Percentiles rank a stretch among this genome's conserved stretches.
These are phyloP conservation scores for Caenorhabditis sinica DNA, from an alignment of 2,888 invertebrate genomes.

Conservation along the genomic window DNA sequence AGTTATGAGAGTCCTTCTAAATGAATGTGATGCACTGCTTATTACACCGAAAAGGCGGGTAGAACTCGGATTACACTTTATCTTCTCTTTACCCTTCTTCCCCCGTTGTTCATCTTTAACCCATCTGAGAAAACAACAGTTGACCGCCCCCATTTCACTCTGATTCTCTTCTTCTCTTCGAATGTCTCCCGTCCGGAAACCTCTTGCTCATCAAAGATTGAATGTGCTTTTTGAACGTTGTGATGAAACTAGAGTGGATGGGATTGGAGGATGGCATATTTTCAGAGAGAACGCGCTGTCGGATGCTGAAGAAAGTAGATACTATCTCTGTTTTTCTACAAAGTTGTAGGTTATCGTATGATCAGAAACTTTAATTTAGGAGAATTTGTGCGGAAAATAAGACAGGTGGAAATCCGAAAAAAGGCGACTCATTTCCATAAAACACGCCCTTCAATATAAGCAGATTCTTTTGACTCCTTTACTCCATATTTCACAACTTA, in stretches of 20 bases:
- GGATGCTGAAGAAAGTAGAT: too few relatives aligned
- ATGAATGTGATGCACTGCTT: conserved; percentile 49
- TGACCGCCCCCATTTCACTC: conserved; percentile 59
- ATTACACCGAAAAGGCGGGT: conserved; percentile 49
- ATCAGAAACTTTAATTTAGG: neutral
- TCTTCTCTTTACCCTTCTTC: neutral
- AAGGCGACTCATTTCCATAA: conserved; percentile 7
- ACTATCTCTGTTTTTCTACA: neutral
- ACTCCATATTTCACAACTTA: neutral
- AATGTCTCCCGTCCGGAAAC: conserved; percentile 41
- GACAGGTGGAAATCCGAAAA: conserved; percentile 17
- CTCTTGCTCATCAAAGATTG: conserved; percentile 35
- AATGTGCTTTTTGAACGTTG: conserved; percentile 59
- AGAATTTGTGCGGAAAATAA: neutral
- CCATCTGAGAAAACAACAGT: conserved; percentile 59
- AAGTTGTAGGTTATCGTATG: neutral
- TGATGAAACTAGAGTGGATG: conserved; percentile 28
- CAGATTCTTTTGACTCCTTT: conserved; percentile 8
- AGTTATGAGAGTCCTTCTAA: conserved; percentile 40
- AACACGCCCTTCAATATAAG: conserved; percentile 14
- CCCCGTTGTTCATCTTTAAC: conserved; percentile 45
- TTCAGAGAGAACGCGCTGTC: neutral
- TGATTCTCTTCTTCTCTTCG: conserved; percentile 29
- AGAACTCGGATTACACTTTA: conserved; percentile 55
- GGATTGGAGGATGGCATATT: neutral